Evolutionary conservation across 2,113 vertebrate genomes (phyloP).

Genomic region (Nibea coibor): DNA sequence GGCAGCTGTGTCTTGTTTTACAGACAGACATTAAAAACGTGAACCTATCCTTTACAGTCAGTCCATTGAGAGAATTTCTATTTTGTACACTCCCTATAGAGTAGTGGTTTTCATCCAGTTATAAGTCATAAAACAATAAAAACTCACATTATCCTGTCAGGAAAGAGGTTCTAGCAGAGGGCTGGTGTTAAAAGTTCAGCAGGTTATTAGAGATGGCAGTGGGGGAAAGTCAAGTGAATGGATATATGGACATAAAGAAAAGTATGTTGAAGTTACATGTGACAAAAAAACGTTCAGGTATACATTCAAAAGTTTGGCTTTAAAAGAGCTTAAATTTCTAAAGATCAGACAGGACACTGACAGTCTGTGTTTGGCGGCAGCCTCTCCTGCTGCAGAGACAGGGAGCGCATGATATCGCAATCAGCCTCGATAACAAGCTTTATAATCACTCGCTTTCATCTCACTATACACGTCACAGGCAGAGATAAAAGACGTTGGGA

Average conservation of each 20-base stretch:
- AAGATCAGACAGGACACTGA: conserved; percentile 13
- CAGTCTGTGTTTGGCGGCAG: conserved; percentile 14
- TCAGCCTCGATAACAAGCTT: conserved; percentile 44
- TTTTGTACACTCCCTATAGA: conserved; percentile 26
- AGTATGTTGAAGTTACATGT: conserved; percentile 21
- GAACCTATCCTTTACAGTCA: conserved; percentile 11
- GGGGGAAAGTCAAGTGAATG: conserved; percentile 41
- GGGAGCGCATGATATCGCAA: conserved; percentile 29
- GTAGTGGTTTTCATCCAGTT: conserved; percentile 75
- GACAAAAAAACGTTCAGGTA: conserved; percentile 38
- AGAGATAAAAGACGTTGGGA: conserved; percentile 55
- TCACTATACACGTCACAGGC: conserved; percentile 28
- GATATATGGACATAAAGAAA: conserved; percentile 34
- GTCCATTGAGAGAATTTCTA: conserved; percentile 8
- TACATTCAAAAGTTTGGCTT: conserved; percentile 62
- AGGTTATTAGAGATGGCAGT: conserved; percentile 51
- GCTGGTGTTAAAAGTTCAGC: conserved; percentile 39
- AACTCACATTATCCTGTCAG: conserved; percentile 63
- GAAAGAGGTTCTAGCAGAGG: conserved; percentile 37
- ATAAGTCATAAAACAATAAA: conserved; percentile 44
- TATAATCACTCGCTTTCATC: conserved; percentile 53
- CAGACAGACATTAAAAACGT: not conserved
- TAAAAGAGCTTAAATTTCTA: conserved; percentile 18
- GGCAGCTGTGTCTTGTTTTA: not conserved
- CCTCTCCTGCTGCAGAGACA: conserved; percentile 25